Evolutionary conservation across 2,797 vertebrate genomes (phyloP), one percentile per base, ranked within the genome.

Genomic region (Rhinichthys osculus): DNA sequence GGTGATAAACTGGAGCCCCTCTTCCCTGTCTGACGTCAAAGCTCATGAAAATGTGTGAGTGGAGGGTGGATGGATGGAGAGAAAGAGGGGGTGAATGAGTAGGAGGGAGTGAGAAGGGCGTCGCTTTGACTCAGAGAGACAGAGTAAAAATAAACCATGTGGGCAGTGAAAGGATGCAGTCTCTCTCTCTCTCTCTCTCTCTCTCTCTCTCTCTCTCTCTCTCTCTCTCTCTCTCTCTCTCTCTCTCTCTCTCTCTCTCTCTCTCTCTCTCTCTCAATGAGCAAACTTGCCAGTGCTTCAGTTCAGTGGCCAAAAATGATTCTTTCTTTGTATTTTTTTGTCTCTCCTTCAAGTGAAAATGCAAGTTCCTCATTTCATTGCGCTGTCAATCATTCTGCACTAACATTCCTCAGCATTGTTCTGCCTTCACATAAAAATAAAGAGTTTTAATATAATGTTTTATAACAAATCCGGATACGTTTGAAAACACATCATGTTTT

Each of bases 101-200:
- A 95, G 96, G 92, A 93, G 94, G 94, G 95, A 96, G 95, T 95
- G 94, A 94, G 94, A 95, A 95, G 96, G 95, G 94, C 93, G 96
- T 95, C 94, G 95, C 93, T 95, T 94, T 96, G 95, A 95, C 94
- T 96, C 95, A 94, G 92, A 95, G 94, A 93, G 94, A 95, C 93
- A 91, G 93, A 91, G 92, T 93, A 94, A 95, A 96, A 96, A 96
- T 96, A 96, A 95, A 95, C 94, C 64, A 90, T 89, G 96, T 96
- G 96, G 96, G 96, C 94, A 94, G 95, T 91, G 92, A 95, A 96
- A 95, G 95, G 94, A 95, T 95, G 91, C 92, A 93, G 92, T 90
- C 89, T 92, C 94, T 94, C 93, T 93, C 90, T 91, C 78, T 86
- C 73, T 89, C 84, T 84, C 76, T 77, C 71, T 89, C 47, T 77